Evolutionary conservation across 2,888 invertebrate species (phyloP), one percentile per base, ranked within the genome.

Genomic region (Dryobotodes eremita): DNA sequence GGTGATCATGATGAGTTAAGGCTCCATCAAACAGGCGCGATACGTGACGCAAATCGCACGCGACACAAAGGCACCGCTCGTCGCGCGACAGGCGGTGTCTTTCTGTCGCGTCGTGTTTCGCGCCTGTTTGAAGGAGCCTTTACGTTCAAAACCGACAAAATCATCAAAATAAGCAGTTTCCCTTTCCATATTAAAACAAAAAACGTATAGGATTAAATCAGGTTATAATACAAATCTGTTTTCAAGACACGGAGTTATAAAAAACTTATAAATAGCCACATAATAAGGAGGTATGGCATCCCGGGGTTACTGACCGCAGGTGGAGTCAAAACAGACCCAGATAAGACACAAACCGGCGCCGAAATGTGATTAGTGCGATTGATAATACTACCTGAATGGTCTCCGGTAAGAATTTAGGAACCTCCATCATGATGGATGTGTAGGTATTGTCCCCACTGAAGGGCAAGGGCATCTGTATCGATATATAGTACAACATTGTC

Each of bases 291-390:
- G 26, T 36, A 48, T 10, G 69, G 15, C 55, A 50, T 50, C 46
- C 36, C 3, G 65, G 75, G 81, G 70, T 85, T 0, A 73, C 7
- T 83, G 61, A 66, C 86, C 86, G 61, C 50, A 73, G 50, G 82
- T 75, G 59, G 46, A 48, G 48, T 65, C 46, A 36, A 59, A 70
- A 55, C 64, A 48, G 68, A 64, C 36, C 2, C 6, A n/a, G 85
- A 57, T 81, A 85, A 68, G 57, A 36, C 26, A 6, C 20, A 6
- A 46, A 80, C 65, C 65, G 85, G 55, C 46, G 64, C 31, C 64
- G 46, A 72, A 61, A 62, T 31, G 59, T 65, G 80, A 81, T 81
- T 48, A 65, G 36, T 65, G 1, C 15, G 10, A 31, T 59, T 83
- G 79, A 81, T 81, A 80, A 70, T 15, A 26, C 69, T 59, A 78